Evolutionary conservation across 2,113 vertebrate genomes (phyloP).

Genomic region (Corvus hawaiiensis): DNA sequence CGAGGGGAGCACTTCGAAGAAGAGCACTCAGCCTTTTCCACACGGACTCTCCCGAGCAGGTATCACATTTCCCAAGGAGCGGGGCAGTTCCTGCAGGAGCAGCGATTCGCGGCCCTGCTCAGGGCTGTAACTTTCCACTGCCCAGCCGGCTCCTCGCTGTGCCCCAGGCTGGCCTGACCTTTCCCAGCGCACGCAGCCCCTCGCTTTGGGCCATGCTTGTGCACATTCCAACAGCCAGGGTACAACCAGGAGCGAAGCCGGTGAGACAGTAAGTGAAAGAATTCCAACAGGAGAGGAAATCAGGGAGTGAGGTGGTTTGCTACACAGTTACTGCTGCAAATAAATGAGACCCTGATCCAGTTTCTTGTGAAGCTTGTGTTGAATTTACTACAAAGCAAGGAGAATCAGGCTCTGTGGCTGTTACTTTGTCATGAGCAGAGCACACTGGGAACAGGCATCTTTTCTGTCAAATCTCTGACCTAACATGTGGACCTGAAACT

Average conservation of each 20-base stretch:
- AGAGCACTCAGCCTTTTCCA: not conserved
- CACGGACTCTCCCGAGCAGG: not conserved
- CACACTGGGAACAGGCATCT: not conserved
- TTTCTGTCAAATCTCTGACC: not conserved
- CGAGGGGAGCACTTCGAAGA: not conserved
- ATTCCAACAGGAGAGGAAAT: not conserved
- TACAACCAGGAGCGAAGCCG: not conserved
- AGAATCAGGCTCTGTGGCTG: not conserved
- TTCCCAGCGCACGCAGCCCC: not conserved
- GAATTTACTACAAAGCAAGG: not conserved
- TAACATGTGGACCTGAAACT: not conserved
- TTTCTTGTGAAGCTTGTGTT: not conserved
- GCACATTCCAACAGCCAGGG: conserved; percentile 1
- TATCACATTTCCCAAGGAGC: not conserved
- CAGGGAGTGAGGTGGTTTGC: not conserved
- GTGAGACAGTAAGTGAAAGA: not conserved
- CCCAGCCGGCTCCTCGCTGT: conserved; percentile 2
- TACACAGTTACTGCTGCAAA: not conserved
- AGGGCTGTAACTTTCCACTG: conserved; percentile 70
- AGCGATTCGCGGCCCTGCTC: not conserved
- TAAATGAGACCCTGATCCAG: not conserved
- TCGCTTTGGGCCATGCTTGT: not conserved
- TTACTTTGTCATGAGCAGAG: not conserved
- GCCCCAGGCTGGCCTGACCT: conserved; percentile 49
- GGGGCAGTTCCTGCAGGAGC: conserved; percentile 27